Conservation (phyloP, 1,140 invertebrate species). For the Subanguina moxae region DNA sequence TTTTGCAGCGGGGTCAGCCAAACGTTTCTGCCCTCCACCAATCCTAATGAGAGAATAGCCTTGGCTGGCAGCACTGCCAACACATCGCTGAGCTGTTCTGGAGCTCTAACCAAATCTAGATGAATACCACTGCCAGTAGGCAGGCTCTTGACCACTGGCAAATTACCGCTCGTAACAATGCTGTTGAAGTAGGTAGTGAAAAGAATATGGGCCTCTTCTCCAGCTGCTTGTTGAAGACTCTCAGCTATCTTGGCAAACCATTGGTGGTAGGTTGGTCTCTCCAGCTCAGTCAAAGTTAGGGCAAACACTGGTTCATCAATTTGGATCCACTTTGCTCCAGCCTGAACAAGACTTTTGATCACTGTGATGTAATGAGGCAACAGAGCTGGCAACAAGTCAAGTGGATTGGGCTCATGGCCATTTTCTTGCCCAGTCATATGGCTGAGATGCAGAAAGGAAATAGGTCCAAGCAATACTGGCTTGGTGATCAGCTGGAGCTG, state of each 20-base stretch:
- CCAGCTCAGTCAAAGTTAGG: conserved; percentile 8
- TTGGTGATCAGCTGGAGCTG: conserved; percentile 9
- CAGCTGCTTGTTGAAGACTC: conserved; percentile 10
- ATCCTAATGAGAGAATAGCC: neutral
- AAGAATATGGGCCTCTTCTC: conserved; percentile 5
- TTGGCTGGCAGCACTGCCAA: conserved; percentile 5
- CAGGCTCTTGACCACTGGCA: conserved; percentile 11
- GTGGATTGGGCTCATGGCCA: neutral
- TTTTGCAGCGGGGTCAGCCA: conserved; percentile 16
- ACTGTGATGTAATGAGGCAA: conserved; percentile 16
- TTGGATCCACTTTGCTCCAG: conserved; percentile 16
- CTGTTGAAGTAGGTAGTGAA: conserved; percentile 21
- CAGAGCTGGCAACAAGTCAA: conserved; percentile 9
- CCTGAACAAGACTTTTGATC: conserved; percentile 8
- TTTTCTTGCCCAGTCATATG: conserved; percentile 4
- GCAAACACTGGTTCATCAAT: conserved; percentile 17
- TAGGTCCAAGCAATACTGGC: conserved; percentile 15
- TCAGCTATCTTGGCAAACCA: conserved; percentile 1
- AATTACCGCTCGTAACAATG: conserved; percentile 9
- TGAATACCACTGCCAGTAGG: conserved; percentile 10
- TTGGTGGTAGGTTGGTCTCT: conserved; percentile 4
- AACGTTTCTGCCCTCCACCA: conserved; percentile 17
- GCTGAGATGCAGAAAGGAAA: conserved; percentile 17
- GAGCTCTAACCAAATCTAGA: conserved; percentile 20
- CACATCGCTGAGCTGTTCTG: conserved; percentile 10